phyloP scores from a whole-genome alignment of 1,140 invertebrate genomes.

The Chionoecetes opilio region DNA sequence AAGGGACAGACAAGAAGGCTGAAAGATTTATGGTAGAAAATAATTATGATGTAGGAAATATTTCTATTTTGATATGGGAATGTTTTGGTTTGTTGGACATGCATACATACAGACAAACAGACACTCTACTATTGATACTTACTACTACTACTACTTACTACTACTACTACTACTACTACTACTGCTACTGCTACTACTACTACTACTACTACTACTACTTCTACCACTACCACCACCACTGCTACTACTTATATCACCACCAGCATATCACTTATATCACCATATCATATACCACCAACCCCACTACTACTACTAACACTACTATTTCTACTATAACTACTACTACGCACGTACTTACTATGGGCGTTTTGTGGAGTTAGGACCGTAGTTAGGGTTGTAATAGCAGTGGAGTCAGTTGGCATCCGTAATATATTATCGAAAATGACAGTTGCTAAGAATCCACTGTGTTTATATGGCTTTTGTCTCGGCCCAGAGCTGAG shows the following conservation, averaged over 20 bases:
- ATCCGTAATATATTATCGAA: not conserved
- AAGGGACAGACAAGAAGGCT: not conserved
- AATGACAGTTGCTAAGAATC: slow-evolving; percentile 49
- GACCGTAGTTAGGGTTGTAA: not conserved
- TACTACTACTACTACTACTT: slow-evolving; percentile 6
- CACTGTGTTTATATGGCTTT: slow-evolving; percentile 52
- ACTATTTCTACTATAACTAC: no score
- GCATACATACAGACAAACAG: slow-evolving; percentile 22
- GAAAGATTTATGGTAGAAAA: no score
- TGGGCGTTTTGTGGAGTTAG: not conserved
- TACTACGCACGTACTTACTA: not conserved
- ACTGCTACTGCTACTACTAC: slow-evolving; percentile 4
- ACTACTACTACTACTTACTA: no score
- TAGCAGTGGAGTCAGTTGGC: not conserved
- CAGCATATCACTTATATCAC: no score
- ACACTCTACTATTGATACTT: no score
- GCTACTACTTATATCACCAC: no score
- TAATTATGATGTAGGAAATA: not conserved
- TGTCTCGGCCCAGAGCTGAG: not conserved
- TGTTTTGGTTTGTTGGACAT: not conserved
- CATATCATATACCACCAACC: no score
- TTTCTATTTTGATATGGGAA: not conserved
- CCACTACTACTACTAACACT: no score
- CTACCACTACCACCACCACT: no score
- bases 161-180: slow-evolving; percentile 15